Evolutionary conservation across 2,113 vertebrate genomes (phyloP).

Genomic region (Tympanuchus pallidicinctus): DNA sequence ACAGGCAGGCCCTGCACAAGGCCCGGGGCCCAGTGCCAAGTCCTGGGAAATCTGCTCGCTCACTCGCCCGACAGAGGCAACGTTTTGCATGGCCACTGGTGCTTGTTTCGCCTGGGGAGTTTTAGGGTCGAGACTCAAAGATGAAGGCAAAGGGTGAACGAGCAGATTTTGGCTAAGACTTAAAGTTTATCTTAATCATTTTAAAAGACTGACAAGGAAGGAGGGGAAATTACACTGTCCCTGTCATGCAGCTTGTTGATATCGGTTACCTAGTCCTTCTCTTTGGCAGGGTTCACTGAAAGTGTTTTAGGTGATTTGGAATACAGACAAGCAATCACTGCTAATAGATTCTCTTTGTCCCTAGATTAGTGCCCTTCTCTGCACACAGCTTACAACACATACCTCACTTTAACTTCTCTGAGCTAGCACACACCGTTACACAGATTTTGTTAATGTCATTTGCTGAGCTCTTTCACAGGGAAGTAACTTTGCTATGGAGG

Average conservation of each 20-base stretch:
- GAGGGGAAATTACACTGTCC: background rate
- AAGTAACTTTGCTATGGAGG: background rate
- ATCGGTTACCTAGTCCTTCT: constrained; percentile 9
- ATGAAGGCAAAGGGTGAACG: background rate
- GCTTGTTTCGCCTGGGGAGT: background rate
- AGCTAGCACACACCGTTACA: background rate
- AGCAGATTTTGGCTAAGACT: constrained; percentile 49
- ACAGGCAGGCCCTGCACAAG: background rate
- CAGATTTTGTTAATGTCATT: background rate
- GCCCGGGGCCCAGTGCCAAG: background rate
- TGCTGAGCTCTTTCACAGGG: background rate
- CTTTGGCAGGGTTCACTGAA: background rate
- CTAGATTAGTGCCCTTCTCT: background rate
- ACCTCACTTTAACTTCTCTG: background rate
- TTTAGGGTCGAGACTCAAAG: background rate
- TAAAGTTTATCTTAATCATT: background rate
- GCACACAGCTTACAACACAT: background rate
- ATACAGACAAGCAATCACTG: accelerated
- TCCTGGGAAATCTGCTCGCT: background rate
- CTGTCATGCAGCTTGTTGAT: background rate
- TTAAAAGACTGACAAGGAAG: constrained; percentile 25
- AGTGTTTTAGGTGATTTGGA: background rate
- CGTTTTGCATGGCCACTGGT: background rate
- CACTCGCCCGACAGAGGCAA: background rate
- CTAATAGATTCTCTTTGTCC: background rate